Evolutionary conservation across 2,888 invertebrate genomes (phyloP), one percentile per base, ranked within the genome.

Genomic region (Balanococcus diminutus): DNA sequence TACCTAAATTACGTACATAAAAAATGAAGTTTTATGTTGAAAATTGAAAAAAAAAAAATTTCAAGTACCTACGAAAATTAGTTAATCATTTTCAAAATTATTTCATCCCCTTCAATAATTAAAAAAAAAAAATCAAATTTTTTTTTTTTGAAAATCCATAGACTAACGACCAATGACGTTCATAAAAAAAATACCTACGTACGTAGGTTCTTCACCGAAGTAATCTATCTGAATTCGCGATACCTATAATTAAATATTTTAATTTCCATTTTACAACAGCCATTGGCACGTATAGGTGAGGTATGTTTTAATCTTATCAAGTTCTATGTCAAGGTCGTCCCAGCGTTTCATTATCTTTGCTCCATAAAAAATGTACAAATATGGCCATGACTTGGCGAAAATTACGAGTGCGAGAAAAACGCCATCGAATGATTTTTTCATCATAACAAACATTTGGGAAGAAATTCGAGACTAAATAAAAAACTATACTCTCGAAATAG

Each of bases 281-380:
- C 16, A 42, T 19, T 51, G 1, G 28, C 25, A 25, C n/a, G 11
- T n/a, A n/a, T n/a, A n/a, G n/a, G n/a, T n/a, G n/a, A n/a, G n/a
- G n/a, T n/a, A n/a, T n/a, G n/a, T n/a, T 28, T 11, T 28, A 67
- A 67, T 32, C 8, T 51, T 5, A 6, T 75, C 75, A 75, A 75
- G 75, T 75, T 75, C 75, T 75, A 75, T 75, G 75, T 75, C 75
- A 75, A 75, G 32, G 75, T 75, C 9, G 11, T 67, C 14, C 11
- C 22, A 32, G 16, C 32, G n/a, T 75, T 75, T 36, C 75, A n/a
- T 75, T 31, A 75, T 28, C 28, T 32, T 32, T n/a, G 28, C 14
- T 67, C 61, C 28, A 67, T 25, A 67, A 67, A 67, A n/a, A 67
- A 67, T 11, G 9, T 25, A 11, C 5, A 5, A 16, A 46, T 14